Base-by-base conservation (phyloP, 2,888 invertebrate species). In the Drosophila hamatofila region DNA sequence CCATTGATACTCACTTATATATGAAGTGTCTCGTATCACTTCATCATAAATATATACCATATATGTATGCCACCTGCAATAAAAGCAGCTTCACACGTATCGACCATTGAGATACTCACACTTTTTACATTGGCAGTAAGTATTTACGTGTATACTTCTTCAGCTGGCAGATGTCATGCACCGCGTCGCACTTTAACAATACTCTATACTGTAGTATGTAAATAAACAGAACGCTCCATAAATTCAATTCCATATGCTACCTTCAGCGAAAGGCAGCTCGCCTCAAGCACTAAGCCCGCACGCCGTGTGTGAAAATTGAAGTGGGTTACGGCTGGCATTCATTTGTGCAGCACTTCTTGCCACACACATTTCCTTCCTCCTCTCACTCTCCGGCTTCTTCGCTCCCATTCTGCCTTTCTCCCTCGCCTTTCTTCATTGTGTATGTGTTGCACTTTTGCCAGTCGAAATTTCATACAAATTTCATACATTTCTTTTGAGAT, bases 401-500 rank as follows among this genome's bases (percentile, higher is more conserved):
- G n/a, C 9, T 12, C 23, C 18, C 21, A 0, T 11, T 18, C 12
- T 2, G 18, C 11, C 3, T 2, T 4, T n/a, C 16, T 14, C 30
- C 12, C 5, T 11, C 23, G 25, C 33, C 12, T 33, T 42, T 16
- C 41, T 71, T 65, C 61, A 67, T 77, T 83, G 72, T 83, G 55
- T 67, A 52, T 67, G 73, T 61, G 55, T 71, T 83, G 89, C 83
- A 87, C 83, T 83, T 89, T 89, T 84, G 64, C 62, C 79, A 27
- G 88, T 68, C 88, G 69, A 71, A 80, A 75, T 68, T 77, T 76
- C 85, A 83, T 88, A 89, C 85, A 84, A 84, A 88, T 84, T 84
- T 84, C 77, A 85, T 89, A 81, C 88, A 79, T 68, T 79, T 85
- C 90, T 85, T 80, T 82, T 76, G 72, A 88, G 86, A 82, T 85